Conservation (phyloP, 2,888 invertebrate species). For the Eupithecia vulgata region DNA sequence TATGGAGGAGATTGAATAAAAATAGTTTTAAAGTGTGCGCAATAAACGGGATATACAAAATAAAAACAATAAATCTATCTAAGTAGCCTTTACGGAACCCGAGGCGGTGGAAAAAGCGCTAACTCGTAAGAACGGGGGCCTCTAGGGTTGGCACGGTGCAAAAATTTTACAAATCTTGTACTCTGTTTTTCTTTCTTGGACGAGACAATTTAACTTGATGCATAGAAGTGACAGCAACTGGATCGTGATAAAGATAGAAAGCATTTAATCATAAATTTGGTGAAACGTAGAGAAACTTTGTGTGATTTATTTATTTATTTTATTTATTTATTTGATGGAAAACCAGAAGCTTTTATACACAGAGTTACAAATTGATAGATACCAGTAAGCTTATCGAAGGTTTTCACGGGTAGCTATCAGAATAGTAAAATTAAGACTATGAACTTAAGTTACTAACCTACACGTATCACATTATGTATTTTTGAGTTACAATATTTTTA, state of each 20-base stretch:
- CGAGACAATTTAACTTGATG: background rate
- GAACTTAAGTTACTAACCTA: too few relatives aligned
- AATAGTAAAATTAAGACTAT: too few relatives aligned
- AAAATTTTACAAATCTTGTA: background rate
- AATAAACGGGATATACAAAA: conserved; percentile 43
- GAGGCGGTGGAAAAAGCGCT: conserved; percentile 60
- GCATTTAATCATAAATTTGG: background rate
- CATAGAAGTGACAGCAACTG: background rate
- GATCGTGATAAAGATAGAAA: background rate
- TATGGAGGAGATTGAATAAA: conserved; percentile 24
- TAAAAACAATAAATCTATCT: conserved; percentile 52
- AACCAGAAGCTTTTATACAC: too few relatives aligned
- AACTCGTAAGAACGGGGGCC: conserved; percentile 53
- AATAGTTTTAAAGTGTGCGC: conserved; percentile 27
- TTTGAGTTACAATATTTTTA: too few relatives aligned
- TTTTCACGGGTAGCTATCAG: too few relatives aligned
- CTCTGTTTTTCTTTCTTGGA: background rate
- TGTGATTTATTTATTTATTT: too few relatives aligned
- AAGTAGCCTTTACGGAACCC: conserved; percentile 45
- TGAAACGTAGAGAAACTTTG: background rate
- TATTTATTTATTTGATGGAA: too few relatives aligned
- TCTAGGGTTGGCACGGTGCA: conserved; percentile 53
- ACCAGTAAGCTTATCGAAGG: too few relatives aligned
- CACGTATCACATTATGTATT: too few relatives aligned
- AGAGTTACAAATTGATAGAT: too few relatives aligned